Evolutionary conservation across 1,140 invertebrate species (phyloP), one percentile per base, ranked within the genome.

Genomic region (Archivesica marissinica): DNA sequence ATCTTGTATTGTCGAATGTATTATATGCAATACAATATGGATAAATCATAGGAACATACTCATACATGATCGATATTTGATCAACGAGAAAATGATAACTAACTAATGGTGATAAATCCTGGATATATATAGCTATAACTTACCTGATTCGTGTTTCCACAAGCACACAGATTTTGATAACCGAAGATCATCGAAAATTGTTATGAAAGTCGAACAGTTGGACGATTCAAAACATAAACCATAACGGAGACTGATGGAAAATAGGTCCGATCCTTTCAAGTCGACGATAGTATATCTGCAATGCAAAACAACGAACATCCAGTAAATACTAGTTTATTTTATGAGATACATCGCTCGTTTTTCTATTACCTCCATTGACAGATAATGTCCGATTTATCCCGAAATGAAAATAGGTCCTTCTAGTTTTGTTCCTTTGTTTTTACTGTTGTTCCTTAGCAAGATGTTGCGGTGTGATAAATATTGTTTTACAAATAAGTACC

Each of bases 201-300:
- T 6, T n/a, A 28, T 20, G 4, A 4, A 2, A 4, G 20, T 20
- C 9, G 17, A 7, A 33, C 66, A 70, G 6, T 23, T 70, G 30
- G 3, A 25, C 9, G 30, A 23, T 41, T 33, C 66, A 15, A 30
- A 47, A 47, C 66, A 70, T 41, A 70, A 11, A 6, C 20, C 2
- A 3, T 11, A 15, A 2, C 44, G 38, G 38, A 47, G 38, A 39
- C 11, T 23, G 15, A 70, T 20, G 4, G 41, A 47, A 33, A 70
- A 70, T 15, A 33, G 15, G 2, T 41, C 9, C 3, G 3, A 6
- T 39, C 66, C 41, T 25, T 0, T 3, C 0, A 76, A 13, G 47
- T 76, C 44, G 25, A 39, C 15, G 9, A 76, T 52, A 2, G n/a
- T 35, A 38, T 76, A 76, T 30, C 74, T 76, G 38, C 7, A 9